Base-by-base conservation (phyloP, 2,797 vertebrate species). In the Jordanella pulchra region DNA sequence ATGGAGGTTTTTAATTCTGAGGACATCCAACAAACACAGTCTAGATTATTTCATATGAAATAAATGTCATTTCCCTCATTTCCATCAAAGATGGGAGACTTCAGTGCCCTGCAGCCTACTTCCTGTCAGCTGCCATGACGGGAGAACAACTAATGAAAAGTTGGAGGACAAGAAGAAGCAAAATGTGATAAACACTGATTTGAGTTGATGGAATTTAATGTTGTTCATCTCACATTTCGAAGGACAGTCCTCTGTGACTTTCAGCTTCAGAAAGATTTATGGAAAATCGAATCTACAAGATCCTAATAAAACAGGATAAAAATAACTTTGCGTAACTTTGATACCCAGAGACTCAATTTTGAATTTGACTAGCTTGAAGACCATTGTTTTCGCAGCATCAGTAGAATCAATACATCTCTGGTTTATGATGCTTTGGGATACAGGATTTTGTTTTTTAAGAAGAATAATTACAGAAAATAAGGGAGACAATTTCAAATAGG, bases 41-140 rank as follows among this genome's bases (percentile, higher is more conserved):
- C 81, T 65, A 73, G 77, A 84, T 83, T 66, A 86, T 85, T 89
- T 89, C 83, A 80, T 18, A 78, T 69, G 51, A 80, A 88, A 80
- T 87, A 72, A 80, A 86, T 67, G 76, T 82, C 55, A 81, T 82
- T 81, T 71, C 67, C 58, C 28, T 86, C 53, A 69, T 89, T 85
- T 84, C 56, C 76, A 67, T 71, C 65, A 56, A 1, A 69, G 74
- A 71, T 71, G 13, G 65, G 56, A 72, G 68, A 60, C 44, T 65
- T 55, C n/a, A 53, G 67, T 70, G 80, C 83, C 81, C 78, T 53
- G 69, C 70, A 64, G 80, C 67, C 47, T 3, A 4, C 42, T 69
- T 50, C 23, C 14, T 58, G 71, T 75, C 73, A 51, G 76, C 72
- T 27, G 69, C 67, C 70, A 67, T 69, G 66, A 67, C 77, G 58